Evolutionary conservation across 2,113 vertebrate genomes (phyloP).

Genomic region (Mungos mungo): DNA sequence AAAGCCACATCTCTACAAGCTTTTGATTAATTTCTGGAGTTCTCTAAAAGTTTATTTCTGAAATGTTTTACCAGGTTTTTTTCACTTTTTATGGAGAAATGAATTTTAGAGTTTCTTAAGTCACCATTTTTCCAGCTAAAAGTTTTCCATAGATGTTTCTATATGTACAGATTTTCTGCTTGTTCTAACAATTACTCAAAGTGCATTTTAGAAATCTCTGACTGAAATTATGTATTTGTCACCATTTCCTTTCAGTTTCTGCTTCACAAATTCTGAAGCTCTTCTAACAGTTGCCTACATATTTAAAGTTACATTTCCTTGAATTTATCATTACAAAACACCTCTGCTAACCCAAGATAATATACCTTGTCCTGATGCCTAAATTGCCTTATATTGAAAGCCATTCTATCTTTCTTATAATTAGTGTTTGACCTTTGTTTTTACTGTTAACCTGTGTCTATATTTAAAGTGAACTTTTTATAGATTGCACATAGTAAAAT

Average conservation of each 20-base stretch:
- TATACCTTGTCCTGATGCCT: not conserved
- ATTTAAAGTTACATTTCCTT: not conserved
- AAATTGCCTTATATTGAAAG: not conserved
- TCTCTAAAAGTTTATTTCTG: not conserved
- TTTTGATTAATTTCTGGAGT: not conserved
- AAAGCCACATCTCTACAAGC: not conserved
- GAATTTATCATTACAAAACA: not conserved
- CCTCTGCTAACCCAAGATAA: not conserved
- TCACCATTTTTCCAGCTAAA: not conserved
- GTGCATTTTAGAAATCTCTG: not conserved
- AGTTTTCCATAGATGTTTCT: not conserved
- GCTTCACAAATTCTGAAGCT: not conserved
- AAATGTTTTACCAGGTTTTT: not conserved
- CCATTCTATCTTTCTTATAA: not conserved
- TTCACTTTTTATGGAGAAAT: not conserved
- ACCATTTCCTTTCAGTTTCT: not conserved
- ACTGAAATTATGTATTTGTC: not conserved
- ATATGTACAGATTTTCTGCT: not conserved
- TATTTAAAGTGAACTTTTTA: not conserved
- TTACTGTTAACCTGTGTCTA: not conserved
- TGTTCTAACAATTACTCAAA: not conserved
- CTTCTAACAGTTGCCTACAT: not conserved
- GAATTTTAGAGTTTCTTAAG: not conserved
- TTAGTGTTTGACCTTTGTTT: not conserved
- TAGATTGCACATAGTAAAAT: not conserved